These are phyloP conservation scores for Lichenostomus cassidix DNA, from an alignment of 2,113 vertebrate genomes.

Conservation along the genomic window DNA sequence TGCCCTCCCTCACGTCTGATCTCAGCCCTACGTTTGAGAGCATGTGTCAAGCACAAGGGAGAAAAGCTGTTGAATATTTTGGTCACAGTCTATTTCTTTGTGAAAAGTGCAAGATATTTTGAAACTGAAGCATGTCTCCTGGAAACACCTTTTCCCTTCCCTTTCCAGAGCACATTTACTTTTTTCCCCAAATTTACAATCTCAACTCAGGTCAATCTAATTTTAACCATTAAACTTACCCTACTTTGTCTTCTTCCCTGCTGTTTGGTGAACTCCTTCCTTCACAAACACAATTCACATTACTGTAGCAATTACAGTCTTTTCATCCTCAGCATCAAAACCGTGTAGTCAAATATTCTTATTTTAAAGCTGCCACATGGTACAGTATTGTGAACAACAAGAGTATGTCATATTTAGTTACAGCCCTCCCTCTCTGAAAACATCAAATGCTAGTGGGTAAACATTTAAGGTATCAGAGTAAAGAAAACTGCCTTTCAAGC, in stretches of 20 bases:
- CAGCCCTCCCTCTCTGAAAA: neutral
- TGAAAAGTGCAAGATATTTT: neutral
- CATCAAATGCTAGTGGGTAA: neutral
- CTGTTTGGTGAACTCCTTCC: neutral
- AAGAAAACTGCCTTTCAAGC: neutral
- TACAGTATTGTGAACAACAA: neutral
- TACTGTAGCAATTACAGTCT: neutral
- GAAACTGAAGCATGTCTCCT: neutral
- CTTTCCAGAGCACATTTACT: neutral
- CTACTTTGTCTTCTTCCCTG: neutral
- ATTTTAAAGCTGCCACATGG: neutral
- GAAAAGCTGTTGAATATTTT: constrained; percentile 8
- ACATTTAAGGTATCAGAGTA: neutral
- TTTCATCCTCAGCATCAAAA: neutral
- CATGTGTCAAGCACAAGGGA: neutral
- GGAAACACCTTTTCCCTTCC: neutral
- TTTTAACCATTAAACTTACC: neutral
- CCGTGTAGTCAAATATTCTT: neutral
- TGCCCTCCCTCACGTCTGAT: neutral
- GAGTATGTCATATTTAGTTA: neutral
- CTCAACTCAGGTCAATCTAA: neutral
- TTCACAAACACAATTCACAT: neutral
- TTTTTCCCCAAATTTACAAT: neutral
- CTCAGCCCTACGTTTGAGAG: neutral
- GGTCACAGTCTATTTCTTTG: neutral